Evolutionary conservation across 2,113 vertebrate species (phyloP).

Genomic region (Chlamydotis undulata): DNA sequence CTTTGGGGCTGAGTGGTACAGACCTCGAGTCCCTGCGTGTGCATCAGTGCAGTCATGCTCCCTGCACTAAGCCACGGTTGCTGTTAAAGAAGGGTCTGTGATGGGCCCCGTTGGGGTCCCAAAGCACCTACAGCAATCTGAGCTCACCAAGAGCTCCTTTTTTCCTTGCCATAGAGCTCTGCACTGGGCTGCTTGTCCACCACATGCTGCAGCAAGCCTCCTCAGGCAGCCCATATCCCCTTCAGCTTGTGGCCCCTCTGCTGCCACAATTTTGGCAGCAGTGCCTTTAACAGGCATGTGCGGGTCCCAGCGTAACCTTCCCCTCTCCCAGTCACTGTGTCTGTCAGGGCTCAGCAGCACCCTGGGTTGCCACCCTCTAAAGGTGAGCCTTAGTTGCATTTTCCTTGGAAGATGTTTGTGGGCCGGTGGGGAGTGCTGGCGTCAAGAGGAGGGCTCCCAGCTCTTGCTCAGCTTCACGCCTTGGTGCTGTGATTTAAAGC

Average conservation of each 20-base stretch:
- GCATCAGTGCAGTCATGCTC: fast-evolving
- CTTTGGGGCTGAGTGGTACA: neutral
- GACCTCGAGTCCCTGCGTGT: fast-evolving
- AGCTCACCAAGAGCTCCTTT: neutral
- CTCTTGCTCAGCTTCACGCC: neutral
- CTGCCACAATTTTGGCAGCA: neutral
- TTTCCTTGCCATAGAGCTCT: neutral
- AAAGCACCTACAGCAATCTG: neutral
- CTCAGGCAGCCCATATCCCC: fast-evolving
- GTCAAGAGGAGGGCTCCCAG: neutral
- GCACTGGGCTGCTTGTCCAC: neutral
- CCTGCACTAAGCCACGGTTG: neutral
- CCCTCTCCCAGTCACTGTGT: fast-evolving
- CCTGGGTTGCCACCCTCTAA: neutral
- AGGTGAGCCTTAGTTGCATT: neutral
- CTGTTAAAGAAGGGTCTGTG: neutral
- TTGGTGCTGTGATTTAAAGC: neutral
- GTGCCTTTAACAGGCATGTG: neutral
- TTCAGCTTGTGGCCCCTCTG: fast-evolving
- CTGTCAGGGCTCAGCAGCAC: neutral
- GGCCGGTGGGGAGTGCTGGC: neutral
- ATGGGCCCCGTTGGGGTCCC: fast-evolving
- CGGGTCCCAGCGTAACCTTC: neutral
- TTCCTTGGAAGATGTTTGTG: neutral
- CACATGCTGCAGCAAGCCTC: neutral